Percentiles rank a stretch among this genome's conserved stretches.
Evolutionary conservation across 1,140 invertebrate genomes (phyloP).

Genomic region (Octopus bimaculoides): DNA sequence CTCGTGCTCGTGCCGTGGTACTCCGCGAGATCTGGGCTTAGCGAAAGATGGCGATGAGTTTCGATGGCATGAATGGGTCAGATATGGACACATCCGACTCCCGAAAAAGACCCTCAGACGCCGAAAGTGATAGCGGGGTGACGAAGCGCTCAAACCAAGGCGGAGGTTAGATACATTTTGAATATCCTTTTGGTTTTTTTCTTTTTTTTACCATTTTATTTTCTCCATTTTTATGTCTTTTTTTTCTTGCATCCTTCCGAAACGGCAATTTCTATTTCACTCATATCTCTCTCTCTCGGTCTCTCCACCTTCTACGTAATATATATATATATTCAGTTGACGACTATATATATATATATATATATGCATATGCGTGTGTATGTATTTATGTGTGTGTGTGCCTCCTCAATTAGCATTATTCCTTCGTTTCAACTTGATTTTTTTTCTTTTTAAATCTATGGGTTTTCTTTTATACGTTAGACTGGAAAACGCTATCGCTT

Average conservation of each 20-base stretch:
- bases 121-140: constrained; percentile 79
- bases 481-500: no score
- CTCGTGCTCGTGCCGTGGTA: background rate
- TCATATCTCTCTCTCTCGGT: background rate
- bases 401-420: background rate
- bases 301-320: background rate
- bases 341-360: background rate
- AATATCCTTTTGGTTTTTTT: background rate
- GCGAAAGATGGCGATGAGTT: constrained; percentile 52
- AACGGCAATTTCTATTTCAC: no score
- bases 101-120: constrained; percentile 80
- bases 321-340: constrained; percentile 4
- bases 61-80: constrained; percentile 53
- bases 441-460: no score
- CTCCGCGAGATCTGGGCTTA: constrained; percentile 19
- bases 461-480: no score
- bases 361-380: background rate
- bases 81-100: constrained; percentile 58
- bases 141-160: constrained; percentile 86
- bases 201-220: background rate
- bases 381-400: background rate
- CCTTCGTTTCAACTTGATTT: no score
- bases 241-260: background rate
- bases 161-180: constrained; percentile 65
- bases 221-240: constrained; percentile 1